Base-by-base conservation (phyloP, 2,797 vertebrate species). In the Ibycter americanus region DNA sequence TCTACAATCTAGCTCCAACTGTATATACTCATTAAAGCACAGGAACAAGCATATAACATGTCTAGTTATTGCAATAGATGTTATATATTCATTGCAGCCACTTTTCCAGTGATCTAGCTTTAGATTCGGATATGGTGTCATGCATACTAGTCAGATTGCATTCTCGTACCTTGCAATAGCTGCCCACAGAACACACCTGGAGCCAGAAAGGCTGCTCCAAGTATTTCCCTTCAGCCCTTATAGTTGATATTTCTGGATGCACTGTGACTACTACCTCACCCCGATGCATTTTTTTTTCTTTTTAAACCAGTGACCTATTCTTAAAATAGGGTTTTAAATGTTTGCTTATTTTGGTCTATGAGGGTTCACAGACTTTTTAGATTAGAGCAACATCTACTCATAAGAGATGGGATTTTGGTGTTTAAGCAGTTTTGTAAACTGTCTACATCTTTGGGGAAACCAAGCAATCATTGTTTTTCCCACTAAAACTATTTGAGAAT, bases 211-310 rank as follows among this genome's bases (percentile, higher is more conserved):
- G 72, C 78, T 85, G 61, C 87, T 93, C 70, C 4, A 6, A 59
- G 42, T 62, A 67, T n/a, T 62, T 55, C 65, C 87, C 61, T 59
- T 84, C 89, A 55, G 66, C 67, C 87, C 86, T 77, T 51, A 38
- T 2, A 47, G 54, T 23, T 66, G 59, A 11, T 77, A 73, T 92
- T 92, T 92, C 72, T 95, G 95, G 93, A 93, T 90, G 93, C 93
- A 90, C 96, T 91, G 91, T 93, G 87, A 95, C 87, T 96, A 92
- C 91, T 97, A 94, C 91, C 96, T 97, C 97, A 95, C 93, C 95
- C 87, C 40, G 3, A 74, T 13, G 40, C 79, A 56, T 86, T 79
- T 80, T 85, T 71, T 93, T 79, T 86, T 61, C 66, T 94, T 95
- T 91, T 78, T 68, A 91, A 96, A 93, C 59, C 42, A 67, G 86